Conservation (phyloP, 2,113 vertebrate genomes). For the Thalassarche chlororhynchos region DNA sequence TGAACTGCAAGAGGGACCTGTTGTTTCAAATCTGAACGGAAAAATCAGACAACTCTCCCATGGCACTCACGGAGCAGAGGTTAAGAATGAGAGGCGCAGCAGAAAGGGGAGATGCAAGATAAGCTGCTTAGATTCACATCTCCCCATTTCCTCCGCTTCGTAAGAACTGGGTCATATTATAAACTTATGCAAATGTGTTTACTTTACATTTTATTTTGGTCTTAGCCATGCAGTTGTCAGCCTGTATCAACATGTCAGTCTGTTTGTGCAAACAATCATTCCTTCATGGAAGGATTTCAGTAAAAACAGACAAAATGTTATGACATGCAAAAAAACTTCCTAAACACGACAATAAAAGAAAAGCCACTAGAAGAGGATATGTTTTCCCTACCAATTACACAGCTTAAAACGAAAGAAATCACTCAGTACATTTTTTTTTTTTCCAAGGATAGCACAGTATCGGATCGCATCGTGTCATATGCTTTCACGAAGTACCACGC, state of each 20-base stretch:
- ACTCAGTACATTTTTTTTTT: neutral
- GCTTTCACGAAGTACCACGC: neutral
- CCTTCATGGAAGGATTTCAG: conserved; percentile 67
- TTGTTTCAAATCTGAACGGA: conserved; percentile 56
- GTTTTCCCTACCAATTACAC: conserved; percentile 44
- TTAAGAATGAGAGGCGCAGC: conserved; percentile 34
- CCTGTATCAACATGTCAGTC: conserved; percentile 75
- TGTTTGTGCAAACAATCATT: conserved; percentile 70
- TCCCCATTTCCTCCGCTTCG: conserved; percentile 24
- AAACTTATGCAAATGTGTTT: conserved; percentile 80
- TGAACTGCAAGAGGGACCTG: conserved; percentile 43
- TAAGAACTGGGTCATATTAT: conserved; percentile 14
- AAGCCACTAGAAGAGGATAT: conserved; percentile 56
- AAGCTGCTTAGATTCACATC: conserved; percentile 44
- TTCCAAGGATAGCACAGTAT: neutral
- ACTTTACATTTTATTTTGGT: conserved; percentile 73
- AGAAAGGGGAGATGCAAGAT: conserved; percentile 56
- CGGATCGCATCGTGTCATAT: accelerated
- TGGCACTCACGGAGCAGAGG: conserved; percentile 27
- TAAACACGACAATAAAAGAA: conserved; percentile 37
- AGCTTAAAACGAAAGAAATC: conserved; percentile 39
- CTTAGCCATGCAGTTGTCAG: conserved; percentile 68
- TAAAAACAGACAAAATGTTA: conserved; percentile 77
- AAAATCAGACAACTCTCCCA: conserved; percentile 66
- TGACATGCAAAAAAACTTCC: conserved; percentile 65